A percentile compares a stretch with the other conserved stretches of the same genome.
Conservation (phyloP, 1,140 invertebrate species). For the Papilio glaucus region DNA sequence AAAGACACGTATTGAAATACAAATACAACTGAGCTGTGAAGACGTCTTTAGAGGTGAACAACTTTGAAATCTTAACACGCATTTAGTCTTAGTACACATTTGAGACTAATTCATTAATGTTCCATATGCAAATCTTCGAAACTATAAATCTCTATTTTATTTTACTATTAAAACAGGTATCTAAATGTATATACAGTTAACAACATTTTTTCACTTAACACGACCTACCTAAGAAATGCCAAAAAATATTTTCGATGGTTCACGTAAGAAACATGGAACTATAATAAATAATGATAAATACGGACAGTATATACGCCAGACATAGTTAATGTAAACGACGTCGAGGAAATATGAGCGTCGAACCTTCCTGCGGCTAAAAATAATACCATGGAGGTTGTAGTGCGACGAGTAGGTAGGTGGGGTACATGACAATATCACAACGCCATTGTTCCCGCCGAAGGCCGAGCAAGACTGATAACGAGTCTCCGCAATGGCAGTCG, state of each 20-base stretch:
- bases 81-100: too few species aligned
- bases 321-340: conserved; percentile 57
- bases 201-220: conserved; percentile 16
- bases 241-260: too few species aligned
- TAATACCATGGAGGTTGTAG: conserved; percentile 74
- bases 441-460: conserved; percentile 54
- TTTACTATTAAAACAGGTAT: too few species aligned
- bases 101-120: not conserved
- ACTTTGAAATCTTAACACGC: too few species aligned
- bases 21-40: too few species aligned
- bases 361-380: conserved; percentile 79
- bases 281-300: not conserved
- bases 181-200: too few species aligned
- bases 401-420: conserved; percentile 51
- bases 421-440: conserved; percentile 38
- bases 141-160: conserved; percentile 1
- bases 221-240: too few species aligned
- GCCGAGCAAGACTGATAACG: conserved; percentile 38
- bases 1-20: too few species aligned
- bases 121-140: not conserved
- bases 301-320: not conserved
- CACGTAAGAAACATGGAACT: too few species aligned
- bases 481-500: conserved; percentile 17
- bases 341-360: conserved; percentile 70
- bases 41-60: conserved; percentile 3